Conservation (phyloP, 2,113 vertebrate species). For the Odontesthes bonariensis region DNA sequence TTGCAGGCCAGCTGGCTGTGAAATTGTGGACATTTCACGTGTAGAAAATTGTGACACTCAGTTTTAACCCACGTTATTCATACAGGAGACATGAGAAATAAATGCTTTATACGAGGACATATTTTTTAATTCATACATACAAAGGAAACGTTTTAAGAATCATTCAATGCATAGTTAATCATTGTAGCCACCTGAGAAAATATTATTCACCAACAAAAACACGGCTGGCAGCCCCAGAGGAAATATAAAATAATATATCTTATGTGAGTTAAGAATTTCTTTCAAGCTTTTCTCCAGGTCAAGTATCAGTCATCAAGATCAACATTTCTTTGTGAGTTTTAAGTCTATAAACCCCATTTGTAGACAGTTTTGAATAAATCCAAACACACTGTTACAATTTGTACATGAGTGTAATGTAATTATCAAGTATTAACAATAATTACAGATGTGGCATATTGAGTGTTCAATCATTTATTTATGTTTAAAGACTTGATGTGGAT, state of each 20-base stretch:
- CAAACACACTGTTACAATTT: not conserved
- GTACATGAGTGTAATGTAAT: not conserved
- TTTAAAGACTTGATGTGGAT: not conserved
- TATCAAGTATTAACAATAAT: not conserved
- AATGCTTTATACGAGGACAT: too few relatives aligned
- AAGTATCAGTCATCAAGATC: too few relatives aligned
- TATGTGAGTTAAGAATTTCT: too few relatives aligned
- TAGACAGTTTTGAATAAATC: not conserved
- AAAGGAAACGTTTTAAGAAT: not conserved
- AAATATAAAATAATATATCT: too few relatives aligned
- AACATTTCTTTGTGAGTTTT: too few relatives aligned
- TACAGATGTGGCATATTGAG: not conserved
- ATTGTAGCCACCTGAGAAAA: not conserved
- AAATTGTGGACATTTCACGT: slow-evolving; percentile 25
- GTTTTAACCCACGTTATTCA: too few relatives aligned
- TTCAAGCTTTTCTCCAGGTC: too few relatives aligned
- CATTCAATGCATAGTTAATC: not conserved
- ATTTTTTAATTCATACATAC: too few relatives aligned
- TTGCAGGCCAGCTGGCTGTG: not conserved
- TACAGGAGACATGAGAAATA: too few relatives aligned
- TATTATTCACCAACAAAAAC: not conserved
- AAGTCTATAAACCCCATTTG: too few relatives aligned
- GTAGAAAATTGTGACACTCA: not conserved
- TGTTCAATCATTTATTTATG: not conserved
- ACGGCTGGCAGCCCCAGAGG: too few relatives aligned